Evolutionary conservation across 1,140 invertebrate genomes (phyloP), one percentile per base, ranked within the genome.

Genomic region (Daktulosphaira vitifoliae): DNA sequence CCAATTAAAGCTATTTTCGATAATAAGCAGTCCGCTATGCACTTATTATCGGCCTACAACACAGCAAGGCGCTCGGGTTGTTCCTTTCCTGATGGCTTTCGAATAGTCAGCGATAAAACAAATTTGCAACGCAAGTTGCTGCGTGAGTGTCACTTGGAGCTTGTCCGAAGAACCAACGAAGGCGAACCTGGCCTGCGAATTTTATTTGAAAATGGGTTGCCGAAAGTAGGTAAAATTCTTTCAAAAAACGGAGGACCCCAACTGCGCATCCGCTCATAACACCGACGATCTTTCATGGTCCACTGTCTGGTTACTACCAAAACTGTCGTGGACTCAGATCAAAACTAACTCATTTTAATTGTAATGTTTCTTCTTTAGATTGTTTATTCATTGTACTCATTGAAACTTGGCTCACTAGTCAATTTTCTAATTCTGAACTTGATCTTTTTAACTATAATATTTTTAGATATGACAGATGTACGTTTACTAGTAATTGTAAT

Each of bases 91-190:
- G 49, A 51, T 51, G 26, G 49, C 9, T 51, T 51, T 51, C 25
- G 26, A 16, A 29, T 52, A 11, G 50, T 52, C 50, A 52, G 50
- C 6, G 50, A 52, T 16, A 52, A 52, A 52, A 52, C 50, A 18
- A 8, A 18, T 11, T 16, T 52, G 8, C 23, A 52, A 9, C 50
- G 50, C 7, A 52, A 52, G 9, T 16, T 33, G 4, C 33, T 52
- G n/a, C 26, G 50, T 11, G 11, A 52, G 11, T 52, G 50, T 52
- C 50, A 52, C 4, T 23, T 26, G 8, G 50, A 52, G 16, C 50
- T 52, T 37, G 50, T 29, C 18, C 50, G 26, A 7, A 52, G 50
- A 52, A 37, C 8, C n/a, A 52, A 25, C 3, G 11, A 37, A 29
- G 50, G 50, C 5, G 50, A 52, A 20, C 6, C 4, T 52, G 26